Percentiles rank a stretch among this genome's conserved stretches.
Conservation (phyloP, 2,797 vertebrate genomes). For the Neosilurus mollespiculum region DNA sequence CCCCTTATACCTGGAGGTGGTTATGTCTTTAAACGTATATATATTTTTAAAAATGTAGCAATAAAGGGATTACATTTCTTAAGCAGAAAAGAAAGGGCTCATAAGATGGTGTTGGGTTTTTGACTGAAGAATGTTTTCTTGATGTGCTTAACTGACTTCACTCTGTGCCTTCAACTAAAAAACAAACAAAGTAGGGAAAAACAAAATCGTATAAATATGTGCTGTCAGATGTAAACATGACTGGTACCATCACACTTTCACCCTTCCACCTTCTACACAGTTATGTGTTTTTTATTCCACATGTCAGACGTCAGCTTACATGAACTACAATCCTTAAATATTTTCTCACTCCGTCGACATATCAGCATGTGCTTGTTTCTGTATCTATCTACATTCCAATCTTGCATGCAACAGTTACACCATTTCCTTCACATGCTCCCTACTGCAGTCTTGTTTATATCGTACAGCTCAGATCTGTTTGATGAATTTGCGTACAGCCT, state of each 20-base stretch:
- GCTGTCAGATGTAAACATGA: neutral
- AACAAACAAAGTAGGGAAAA: neutral
- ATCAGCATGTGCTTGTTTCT: neutral
- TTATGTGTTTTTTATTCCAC: neutral
- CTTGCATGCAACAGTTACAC: constrained; percentile 20
- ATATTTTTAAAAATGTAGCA: neutral
- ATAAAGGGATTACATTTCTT: neutral
- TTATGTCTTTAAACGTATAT: too few relatives aligned
- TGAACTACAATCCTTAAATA: neutral
- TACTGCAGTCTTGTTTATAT: constrained; percentile 12
- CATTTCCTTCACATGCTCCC: constrained; percentile 24
- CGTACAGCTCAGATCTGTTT: neutral
- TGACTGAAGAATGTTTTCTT: neutral
- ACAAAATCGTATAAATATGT: neutral
- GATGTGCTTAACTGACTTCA: neutral
- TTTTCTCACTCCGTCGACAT: neutral
- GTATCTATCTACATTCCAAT: constrained; percentile 1
- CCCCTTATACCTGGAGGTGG: too few relatives aligned
- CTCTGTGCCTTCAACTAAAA: neutral
- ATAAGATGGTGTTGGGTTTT: neutral
- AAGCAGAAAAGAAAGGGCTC: neutral
- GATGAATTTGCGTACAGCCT: neutral
- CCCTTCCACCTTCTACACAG: neutral
- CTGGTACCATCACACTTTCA: neutral
- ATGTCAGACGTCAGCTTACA: neutral